phyloP scores from a whole-genome alignment of 2,888 invertebrate species.

The Pelosia muscerda region DNA sequence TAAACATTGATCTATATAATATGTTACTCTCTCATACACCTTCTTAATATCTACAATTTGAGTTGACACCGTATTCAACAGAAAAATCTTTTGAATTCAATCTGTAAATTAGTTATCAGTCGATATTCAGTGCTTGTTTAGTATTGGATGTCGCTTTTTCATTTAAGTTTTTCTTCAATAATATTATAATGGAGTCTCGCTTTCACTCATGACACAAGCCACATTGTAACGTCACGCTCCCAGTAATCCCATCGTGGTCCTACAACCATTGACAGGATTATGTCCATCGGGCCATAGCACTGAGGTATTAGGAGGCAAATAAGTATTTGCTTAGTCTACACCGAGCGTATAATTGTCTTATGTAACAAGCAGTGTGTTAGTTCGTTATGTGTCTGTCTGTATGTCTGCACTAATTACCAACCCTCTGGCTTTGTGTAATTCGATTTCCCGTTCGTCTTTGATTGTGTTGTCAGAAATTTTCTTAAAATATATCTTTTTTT shows the following conservation, averaged over 20 bases:
- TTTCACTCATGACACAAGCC: conserved; percentile 45
- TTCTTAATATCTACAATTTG: too few relatives aligned
- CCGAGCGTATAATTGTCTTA: conserved; percentile 12
- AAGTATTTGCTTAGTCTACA: conserved; percentile 50
- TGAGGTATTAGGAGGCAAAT: conserved; percentile 66
- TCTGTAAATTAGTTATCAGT: too few relatives aligned
- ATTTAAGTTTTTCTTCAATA: background rate
- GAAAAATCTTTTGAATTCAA: too few relatives aligned
- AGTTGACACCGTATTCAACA: too few relatives aligned
- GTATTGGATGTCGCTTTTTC: too few relatives aligned
- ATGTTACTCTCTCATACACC: too few relatives aligned
- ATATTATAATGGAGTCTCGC: conserved; percentile 14
- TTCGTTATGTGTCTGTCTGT: background rate
- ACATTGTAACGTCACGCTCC: conserved; percentile 62
- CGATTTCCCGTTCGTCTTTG: too few relatives aligned
- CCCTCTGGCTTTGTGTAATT: background rate
- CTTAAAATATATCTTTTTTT: too few relatives aligned
- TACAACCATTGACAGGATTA: conserved; percentile 80
- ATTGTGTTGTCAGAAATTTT: too few relatives aligned
- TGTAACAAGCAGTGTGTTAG: background rate
- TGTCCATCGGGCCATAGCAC: conserved; percentile 44
- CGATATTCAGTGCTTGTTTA: too few relatives aligned
- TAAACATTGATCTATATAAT: too few relatives aligned
- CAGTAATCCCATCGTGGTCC: conserved; percentile 76
- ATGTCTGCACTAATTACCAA: background rate